Conservation (phyloP, 1,140 invertebrate genomes). For the Sycophila sp. region DNA sequence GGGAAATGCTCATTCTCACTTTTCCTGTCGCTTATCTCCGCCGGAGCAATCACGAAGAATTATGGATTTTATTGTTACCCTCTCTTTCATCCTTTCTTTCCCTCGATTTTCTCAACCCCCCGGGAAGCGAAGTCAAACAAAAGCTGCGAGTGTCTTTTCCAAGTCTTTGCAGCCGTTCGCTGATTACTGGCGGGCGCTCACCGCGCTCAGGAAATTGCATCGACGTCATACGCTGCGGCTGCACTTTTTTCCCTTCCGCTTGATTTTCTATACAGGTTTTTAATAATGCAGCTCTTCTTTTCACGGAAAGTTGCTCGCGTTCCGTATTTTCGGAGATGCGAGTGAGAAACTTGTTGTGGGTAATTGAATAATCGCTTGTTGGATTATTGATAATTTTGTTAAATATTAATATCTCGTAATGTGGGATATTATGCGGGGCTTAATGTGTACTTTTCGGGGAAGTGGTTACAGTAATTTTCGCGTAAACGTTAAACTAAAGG, state of each 20-base stretch:
- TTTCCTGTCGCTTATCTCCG: constrained; percentile 24
- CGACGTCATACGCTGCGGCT: not conserved
- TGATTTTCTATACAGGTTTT: too few relatives aligned
- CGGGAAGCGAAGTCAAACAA: not conserved
- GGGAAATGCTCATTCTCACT: too few relatives aligned
- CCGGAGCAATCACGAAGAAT: constrained; percentile 46
- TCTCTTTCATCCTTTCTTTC: not conserved
- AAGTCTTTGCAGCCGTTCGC: not conserved
- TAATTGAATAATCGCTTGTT: too few relatives aligned
- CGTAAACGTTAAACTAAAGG: too few relatives aligned
- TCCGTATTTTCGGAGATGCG: too few relatives aligned
- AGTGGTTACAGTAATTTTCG: too few relatives aligned
- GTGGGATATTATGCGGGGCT: too few relatives aligned
- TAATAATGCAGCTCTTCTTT: not conserved
- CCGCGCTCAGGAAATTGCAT: constrained; percentile 15
- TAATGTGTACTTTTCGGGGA: too few relatives aligned
- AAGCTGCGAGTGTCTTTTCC: not conserved
- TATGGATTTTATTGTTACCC: constrained; percentile 56
- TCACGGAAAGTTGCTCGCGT: not conserved
- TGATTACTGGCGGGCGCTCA: not conserved
- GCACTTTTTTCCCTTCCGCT: not conserved
- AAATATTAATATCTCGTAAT: too few relatives aligned
- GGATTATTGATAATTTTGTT: too few relatives aligned
- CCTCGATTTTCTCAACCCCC: not conserved
- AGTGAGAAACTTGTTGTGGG: too few relatives aligned